phyloP scores from a whole-genome alignment of 1,140 invertebrate species.

The Nylanderia fulva region DNA sequence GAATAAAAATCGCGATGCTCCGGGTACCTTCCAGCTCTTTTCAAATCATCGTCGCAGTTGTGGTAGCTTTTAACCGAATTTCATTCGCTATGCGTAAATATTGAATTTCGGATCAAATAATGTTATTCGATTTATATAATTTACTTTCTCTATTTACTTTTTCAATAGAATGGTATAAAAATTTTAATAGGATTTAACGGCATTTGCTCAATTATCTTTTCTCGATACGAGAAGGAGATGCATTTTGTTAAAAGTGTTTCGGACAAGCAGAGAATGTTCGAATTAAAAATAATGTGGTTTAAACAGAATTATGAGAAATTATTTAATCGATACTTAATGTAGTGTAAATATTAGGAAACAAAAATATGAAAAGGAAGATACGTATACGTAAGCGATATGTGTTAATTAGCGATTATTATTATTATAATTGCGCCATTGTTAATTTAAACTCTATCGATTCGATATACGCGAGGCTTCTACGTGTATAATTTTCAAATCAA shows the following conservation, averaged over 20 bases:
- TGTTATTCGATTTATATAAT: too few relatives aligned
- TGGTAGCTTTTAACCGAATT: background rate
- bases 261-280: background rate
- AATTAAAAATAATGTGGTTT: background rate
- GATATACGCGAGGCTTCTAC: background rate
- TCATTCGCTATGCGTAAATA: too few relatives aligned
- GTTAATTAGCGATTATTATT: constrained; percentile 17
- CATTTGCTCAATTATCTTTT: background rate
- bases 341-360: background rate
- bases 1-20: background rate
- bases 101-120: background rate
- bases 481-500: constrained; percentile 43
- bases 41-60: background rate
- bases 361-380: background rate
- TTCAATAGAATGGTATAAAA: background rate
- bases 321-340: background rate
- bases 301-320: background rate
- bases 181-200: background rate
- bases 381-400: background rate
- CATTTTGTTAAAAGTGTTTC: background rate
- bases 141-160: background rate
- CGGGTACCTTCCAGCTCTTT: background rate
- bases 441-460: background rate
- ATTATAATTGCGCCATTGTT: constrained; percentile 7
- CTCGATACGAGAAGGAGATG: background rate